Evolutionary conservation across 2,113 vertebrate genomes (phyloP).

Genomic region (Lepisosteus osseus): DNA sequence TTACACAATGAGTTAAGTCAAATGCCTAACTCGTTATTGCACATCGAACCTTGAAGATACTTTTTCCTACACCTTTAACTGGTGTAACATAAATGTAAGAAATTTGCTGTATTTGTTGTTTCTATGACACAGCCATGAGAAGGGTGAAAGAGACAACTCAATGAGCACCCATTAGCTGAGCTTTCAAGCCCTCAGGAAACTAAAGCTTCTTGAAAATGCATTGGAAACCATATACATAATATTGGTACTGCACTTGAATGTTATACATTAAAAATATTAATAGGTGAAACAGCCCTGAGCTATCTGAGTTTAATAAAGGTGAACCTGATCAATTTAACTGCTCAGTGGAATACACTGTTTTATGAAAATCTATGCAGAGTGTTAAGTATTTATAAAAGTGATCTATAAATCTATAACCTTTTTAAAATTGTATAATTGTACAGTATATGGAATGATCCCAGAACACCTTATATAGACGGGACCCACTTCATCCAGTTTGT

Average conservation of each 20-base stretch:
- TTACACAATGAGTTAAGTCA: no score
- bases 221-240: background rate
- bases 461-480: no score
- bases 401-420: no score
- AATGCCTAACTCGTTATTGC: no score
- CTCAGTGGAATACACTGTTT: background rate
- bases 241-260: background rate
- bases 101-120: background rate
- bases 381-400: no score
- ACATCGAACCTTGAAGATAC: no score
- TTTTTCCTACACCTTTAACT: no score
- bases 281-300: conserved; percentile 3
- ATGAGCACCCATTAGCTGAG: conserved; percentile 1
- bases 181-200: conserved; percentile 16
- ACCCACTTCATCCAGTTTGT: no score
- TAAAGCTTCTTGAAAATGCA: conserved; percentile 7
- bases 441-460: no score
- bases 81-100: background rate
- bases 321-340: conserved; percentile 2
- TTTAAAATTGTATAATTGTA: no score
- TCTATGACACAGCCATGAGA: conserved; percentile 2
- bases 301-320: conserved; percentile 6
- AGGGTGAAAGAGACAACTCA: conserved; percentile 16
- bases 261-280: conserved; percentile 14
- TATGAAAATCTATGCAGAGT: no score